phyloP scores from a whole-genome alignment of 2,797 vertebrate genomes.

The Tapera naevia region DNA sequence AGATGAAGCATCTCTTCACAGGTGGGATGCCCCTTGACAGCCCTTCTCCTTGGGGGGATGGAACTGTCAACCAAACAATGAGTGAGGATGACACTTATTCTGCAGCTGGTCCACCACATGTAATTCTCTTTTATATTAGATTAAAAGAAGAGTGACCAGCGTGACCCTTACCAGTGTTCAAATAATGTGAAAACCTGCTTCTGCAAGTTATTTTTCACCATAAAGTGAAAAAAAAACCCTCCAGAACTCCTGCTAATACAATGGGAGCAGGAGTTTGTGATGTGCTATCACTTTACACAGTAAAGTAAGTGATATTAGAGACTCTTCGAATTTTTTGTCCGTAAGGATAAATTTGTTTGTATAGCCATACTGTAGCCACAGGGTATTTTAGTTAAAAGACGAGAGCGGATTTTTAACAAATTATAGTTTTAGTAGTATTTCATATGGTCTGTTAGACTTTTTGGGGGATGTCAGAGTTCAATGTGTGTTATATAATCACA shows the following conservation, averaged over 20 bases:
- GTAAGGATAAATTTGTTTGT: background rate
- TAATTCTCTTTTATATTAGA: slow-evolving; percentile 1
- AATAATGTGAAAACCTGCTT: background rate
- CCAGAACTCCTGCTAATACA: background rate
- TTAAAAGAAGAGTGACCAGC: slow-evolving; percentile 2
- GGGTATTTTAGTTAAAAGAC: background rate
- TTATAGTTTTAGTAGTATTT: background rate
- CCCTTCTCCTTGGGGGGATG: background rate
- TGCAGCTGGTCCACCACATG: background rate
- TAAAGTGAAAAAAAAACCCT: background rate
- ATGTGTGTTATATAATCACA: background rate
- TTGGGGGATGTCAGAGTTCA: background rate
- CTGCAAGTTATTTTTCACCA: background rate
- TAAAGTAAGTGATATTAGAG: background rate
- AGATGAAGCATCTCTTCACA: slow-evolving; percentile 5
- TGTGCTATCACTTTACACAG: background rate
- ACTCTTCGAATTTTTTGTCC: background rate
- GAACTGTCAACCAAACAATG: background rate
- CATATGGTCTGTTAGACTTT: background rate
- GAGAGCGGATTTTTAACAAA: background rate
- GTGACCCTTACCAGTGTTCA: background rate
- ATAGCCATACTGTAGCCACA: background rate
- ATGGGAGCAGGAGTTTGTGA: background rate
- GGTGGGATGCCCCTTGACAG: background rate
- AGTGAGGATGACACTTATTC: background rate